A percentile compares a stretch with the other conserved stretches of the same genome.
These are phyloP conservation scores for Glossosoma conforme DNA, from an alignment of 1,140 invertebrate species.

Conservation along the genomic window DNA sequence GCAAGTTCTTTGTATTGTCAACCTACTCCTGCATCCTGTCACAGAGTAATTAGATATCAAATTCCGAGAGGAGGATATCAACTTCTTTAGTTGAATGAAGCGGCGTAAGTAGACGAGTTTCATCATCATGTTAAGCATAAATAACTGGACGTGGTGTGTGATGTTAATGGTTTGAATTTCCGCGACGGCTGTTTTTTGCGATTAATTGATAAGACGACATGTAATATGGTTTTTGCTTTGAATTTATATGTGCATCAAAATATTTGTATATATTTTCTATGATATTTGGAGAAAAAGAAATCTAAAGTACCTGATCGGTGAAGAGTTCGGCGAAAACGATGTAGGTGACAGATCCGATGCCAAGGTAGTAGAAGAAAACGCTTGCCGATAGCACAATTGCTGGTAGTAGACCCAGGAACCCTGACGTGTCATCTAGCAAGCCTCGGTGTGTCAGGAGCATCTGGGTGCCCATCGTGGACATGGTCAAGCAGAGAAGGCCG, in stretches of 20 bases:
- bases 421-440: neutral
- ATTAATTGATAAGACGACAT: neutral
- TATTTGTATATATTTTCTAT: neutral
- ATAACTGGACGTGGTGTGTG: no score
- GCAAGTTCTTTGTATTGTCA: no score
- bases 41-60: no score
- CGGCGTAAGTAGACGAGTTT: no score
- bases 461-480: slow-evolving; percentile 9
- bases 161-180: neutral
- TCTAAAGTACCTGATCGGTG: slow-evolving; percentile 20
- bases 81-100: no score
- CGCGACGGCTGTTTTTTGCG: no score
- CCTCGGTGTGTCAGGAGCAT: neutral
- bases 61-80: no score
- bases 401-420: slow-evolving; percentile 11
- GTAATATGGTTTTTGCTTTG: neutral
- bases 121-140: neutral
- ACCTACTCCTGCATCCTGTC: no score
- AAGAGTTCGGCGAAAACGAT: slow-evolving; percentile 19
- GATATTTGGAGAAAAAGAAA: neutral
- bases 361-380: slow-evolving; percentile 20
- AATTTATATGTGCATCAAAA: neutral
- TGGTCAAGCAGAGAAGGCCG: neutral
- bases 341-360: slow-evolving; percentile 23
- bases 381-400: slow-evolving; percentile 1